Conservation (phyloP, 2,888 invertebrate genomes). For the Rhagonycha lutea region DNA sequence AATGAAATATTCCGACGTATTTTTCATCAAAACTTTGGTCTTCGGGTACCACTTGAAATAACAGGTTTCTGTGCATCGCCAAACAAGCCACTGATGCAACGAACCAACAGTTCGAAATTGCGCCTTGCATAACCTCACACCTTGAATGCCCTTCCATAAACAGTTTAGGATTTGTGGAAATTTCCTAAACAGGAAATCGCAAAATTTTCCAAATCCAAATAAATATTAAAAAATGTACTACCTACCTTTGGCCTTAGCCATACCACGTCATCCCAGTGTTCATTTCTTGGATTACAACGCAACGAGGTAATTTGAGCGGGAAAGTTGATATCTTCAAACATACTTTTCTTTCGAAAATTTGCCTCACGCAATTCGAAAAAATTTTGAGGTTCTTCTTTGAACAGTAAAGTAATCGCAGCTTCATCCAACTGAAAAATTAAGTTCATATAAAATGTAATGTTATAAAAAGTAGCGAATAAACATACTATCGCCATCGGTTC, state of each 20-base stretch:
- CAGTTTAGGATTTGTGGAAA: conserved; percentile 67
- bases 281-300: conserved; percentile 59
- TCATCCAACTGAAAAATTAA: conserved; percentile 73
- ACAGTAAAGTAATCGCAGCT: conserved; percentile 68
- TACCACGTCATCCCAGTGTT: conserved; percentile 71
- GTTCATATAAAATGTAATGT: too few relatives aligned
- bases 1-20: conserved; percentile 95
- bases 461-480: too few relatives aligned
- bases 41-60: conserved; percentile 94
- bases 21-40: conserved; percentile 92
- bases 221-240: conserved; percentile 17
- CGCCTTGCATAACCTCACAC: conserved; percentile 97
- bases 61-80: conserved; percentile 82
- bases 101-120: conserved; percentile 96
- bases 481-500: conserved; percentile 65
- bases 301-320: conserved; percentile 80
- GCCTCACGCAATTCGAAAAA: conserved; percentile 69
- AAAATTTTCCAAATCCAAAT: not conserved
- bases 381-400: conserved; percentile 60
- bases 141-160: conserved; percentile 95
- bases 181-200: conserved; percentile 68
- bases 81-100: conserved; percentile 94
- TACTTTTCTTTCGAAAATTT: conserved; percentile 70
- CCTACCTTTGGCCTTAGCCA: conserved; percentile 91
- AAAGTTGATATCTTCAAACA: conserved; percentile 93